Evolutionary conservation across 2,888 invertebrate genomes (phyloP), one percentile per base, ranked within the genome.

Genomic region (Hylaea fasciaria): DNA sequence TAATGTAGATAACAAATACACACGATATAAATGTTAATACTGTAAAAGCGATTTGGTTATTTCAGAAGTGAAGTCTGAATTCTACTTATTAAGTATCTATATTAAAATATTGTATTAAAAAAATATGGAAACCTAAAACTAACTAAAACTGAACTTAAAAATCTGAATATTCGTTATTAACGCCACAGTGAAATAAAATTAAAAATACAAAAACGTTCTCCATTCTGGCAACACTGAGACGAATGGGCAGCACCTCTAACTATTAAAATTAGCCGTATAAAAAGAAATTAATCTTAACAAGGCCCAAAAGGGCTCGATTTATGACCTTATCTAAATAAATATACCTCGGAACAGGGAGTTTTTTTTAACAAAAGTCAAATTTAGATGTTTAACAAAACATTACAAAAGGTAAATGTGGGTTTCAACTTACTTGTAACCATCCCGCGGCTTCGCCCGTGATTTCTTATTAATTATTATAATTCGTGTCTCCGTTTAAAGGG

Each of bases 301-400:
- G 72, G 71, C 73, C 85, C 83, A 88, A 86, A 87, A 89, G 64
- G 65, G 48, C 64, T 65, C 76, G 75, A 90, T 90, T 89, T 90
- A 91, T 81, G 77, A 67, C 71, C 59, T 76, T 85, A 87, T 89
- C 89, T 87, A 85, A 87, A 89, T 91, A 89, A 87, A 87, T 89
- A 87, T 82, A 72, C 68, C 63, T 57, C 77, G 84, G 86, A 86
- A 83, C 82, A 86, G 84, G 74, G 66, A 32, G 71, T 62, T 69
- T 68, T 68, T 68, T 68, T 48, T 22, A 56, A 45, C 47, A 29
- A 47, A 61, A 84, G 72, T 74, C 82, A 87, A 91, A 91, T 91
- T 87, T 90, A 91, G 89, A 87, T 88, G 91, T 91, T 89, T 84
- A 86, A 91, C 89, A 88, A 87, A 89, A 88, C 84, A 82, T 81